These are phyloP conservation scores for Pollachius pollachius DNA, from an alignment of 2,113 vertebrate genomes.

Conservation along the genomic window DNA sequence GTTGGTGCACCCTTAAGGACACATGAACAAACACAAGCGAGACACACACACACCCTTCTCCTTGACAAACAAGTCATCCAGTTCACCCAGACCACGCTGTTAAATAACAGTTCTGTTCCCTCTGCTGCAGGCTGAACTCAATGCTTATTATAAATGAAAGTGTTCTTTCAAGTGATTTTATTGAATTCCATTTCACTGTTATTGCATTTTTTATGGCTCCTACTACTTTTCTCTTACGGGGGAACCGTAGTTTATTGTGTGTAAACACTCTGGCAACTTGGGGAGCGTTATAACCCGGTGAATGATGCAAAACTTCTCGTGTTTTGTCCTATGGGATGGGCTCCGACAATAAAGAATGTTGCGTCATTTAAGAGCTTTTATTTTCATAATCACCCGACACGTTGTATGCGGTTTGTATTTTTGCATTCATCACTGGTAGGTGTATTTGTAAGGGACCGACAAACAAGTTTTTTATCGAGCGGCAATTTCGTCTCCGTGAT, in stretches of 20 bases:
- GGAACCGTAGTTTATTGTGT: slow-evolving; percentile 28
- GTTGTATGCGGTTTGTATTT: no score
- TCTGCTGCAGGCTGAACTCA: slow-evolving; percentile 33
- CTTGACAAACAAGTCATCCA: slow-evolving; percentile 43
- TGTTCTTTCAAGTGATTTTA: slow-evolving; percentile 52
- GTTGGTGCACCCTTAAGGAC: no score
- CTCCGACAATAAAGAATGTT: no score
- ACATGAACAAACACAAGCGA: not conserved
- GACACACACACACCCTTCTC: slow-evolving; percentile 36
- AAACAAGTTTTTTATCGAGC: no score
- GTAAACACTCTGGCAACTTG: slow-evolving; percentile 18
- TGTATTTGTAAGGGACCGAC: no score
- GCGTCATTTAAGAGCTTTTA: no score
- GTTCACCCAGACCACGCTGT: slow-evolving; percentile 44
- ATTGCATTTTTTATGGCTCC: slow-evolving; percentile 41
- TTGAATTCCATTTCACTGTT: slow-evolving; percentile 51
- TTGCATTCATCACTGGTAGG: no score
- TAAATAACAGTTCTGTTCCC: slow-evolving; percentile 49
- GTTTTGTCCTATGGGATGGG: no score
- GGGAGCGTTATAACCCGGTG: not conserved
- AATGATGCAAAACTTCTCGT: no score
- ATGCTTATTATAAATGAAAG: slow-evolving; percentile 49
- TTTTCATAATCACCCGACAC: no score
- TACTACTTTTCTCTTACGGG: slow-evolving; percentile 32
- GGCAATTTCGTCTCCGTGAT: no score